Percentiles rank a stretch among this genome's conserved stretches.
These are phyloP conservation scores for Amazona finschi DNA, from an alignment of 2,797 vertebrate species.

Conservation along the genomic window DNA sequence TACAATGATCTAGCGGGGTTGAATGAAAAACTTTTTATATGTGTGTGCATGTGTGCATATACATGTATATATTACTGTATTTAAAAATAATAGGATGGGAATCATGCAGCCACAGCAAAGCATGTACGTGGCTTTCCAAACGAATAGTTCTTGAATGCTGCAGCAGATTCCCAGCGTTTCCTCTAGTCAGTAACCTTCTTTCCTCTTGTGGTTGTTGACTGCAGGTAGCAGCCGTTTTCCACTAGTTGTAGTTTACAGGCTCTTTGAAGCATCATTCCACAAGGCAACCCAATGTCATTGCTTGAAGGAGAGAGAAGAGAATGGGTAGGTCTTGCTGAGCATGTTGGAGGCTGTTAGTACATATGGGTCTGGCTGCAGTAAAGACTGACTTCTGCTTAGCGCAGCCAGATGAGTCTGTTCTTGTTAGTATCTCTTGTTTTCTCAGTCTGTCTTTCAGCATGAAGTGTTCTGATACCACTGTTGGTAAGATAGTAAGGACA, in stretches of 20 bases:
- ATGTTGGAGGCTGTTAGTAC: accelerated
- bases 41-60: not conserved
- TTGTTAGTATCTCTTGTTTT: not conserved
- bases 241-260: not conserved
- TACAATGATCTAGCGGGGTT: not conserved
- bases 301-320: not conserved
- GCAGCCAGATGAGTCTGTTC: not conserved
- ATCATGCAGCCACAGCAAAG: not conserved
- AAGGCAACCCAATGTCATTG: not conserved
- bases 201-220: not conserved
- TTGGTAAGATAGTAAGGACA: not conserved
- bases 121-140: slow-evolving; percentile 9
- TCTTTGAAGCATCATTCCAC: not conserved
- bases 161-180: not conserved
- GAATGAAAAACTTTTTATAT: not conserved
- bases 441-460: not conserved
- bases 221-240: not conserved
- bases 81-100: not conserved
- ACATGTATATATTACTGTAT: not conserved
- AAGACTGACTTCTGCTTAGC: not conserved
- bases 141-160: not conserved
- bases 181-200: not conserved
- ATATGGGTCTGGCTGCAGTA: not conserved
- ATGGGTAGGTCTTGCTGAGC: not conserved
- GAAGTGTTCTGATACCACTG: not conserved